Percentiles rank a stretch among this genome's conserved stretches.
Conservation (phyloP, 1,140 invertebrate genomes). For the Aphaenogaster rudis region DNA sequence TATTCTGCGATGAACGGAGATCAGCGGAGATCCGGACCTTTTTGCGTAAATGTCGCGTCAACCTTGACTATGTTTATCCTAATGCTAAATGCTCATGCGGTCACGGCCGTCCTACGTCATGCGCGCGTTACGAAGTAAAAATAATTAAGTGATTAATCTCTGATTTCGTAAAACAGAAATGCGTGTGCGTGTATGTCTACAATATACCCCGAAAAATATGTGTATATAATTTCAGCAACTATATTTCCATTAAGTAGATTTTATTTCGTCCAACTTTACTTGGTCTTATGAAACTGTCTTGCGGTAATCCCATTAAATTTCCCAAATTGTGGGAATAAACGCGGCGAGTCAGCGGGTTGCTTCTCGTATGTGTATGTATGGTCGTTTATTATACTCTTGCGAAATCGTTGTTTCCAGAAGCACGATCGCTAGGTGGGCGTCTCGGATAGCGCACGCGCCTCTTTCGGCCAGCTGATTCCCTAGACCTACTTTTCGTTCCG, state of each 20-base stretch:
- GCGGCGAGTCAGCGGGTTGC: not conserved
- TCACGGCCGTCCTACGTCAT: slow-evolving; percentile 73
- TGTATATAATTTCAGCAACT: not conserved
- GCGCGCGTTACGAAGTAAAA: slow-evolving; percentile 34
- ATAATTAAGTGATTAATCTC: not conserved
- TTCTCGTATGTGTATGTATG: not conserved
- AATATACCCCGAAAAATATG: not conserved
- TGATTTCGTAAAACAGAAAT: slow-evolving; percentile 2
- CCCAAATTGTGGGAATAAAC: slow-evolving; percentile 1
- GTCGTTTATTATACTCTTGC: slow-evolving; percentile 40
- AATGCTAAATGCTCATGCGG: slow-evolving; percentile 70
- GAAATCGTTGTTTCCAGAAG: slow-evolving; percentile 64
- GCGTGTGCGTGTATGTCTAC: not conserved
- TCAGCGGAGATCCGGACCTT: not conserved
- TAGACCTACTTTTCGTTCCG: slow-evolving; percentile 83
- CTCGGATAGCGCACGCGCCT: slow-evolving; percentile 78
- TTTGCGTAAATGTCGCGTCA: slow-evolving; percentile 59
- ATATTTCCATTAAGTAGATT: not conserved
- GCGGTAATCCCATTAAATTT: not conserved
- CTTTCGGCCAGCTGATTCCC: slow-evolving; percentile 83
- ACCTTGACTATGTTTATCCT: slow-evolving; percentile 77
- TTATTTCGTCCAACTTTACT: not conserved
- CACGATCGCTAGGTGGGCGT: slow-evolving; percentile 68
- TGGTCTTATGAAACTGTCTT: not conserved
- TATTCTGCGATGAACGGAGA: slow-evolving; percentile 22